A percentile compares a stretch with the other conserved stretches of the same genome.
Evolutionary conservation across 2,888 invertebrate species (phyloP).

Genomic region (Cantharis lateralis): DNA sequence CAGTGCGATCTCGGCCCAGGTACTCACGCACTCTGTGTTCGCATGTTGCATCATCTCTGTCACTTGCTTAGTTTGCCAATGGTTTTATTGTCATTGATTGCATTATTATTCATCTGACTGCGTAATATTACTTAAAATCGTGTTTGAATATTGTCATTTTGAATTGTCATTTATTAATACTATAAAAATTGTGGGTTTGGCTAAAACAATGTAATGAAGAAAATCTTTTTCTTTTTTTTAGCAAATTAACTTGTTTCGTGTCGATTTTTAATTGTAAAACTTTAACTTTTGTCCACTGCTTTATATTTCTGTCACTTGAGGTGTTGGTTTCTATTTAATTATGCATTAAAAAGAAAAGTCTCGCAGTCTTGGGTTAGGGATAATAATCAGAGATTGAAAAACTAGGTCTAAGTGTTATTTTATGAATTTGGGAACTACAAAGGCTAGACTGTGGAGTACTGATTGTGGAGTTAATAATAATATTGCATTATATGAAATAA

Average conservation of each 20-base stretch:
- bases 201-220: not conserved
- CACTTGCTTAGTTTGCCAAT: slow-evolving; percentile 56
- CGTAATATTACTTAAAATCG: slow-evolving; percentile 31
- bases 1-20: slow-evolving; percentile 50
- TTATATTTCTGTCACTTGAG: not conserved
- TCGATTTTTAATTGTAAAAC: not conserved
- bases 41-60: slow-evolving; percentile 57
- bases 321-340: not conserved
- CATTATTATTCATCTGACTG: slow-evolving; percentile 37
- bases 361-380: too few species aligned
- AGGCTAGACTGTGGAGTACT: too few species aligned
- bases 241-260: not conserved
- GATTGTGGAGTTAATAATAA: too few species aligned
- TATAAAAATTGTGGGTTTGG: not conserved
- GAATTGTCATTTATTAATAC: slow-evolving; percentile 2
- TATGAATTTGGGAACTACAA: too few species aligned
- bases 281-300: not conserved
- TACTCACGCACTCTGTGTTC: slow-evolving; percentile 57
- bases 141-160: slow-evolving; percentile 51
- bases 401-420: too few species aligned
- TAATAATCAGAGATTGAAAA: too few species aligned
- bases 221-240: not conserved
- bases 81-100: slow-evolving; percentile 45
- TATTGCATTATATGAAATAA: too few species aligned
- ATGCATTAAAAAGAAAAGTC: too few species aligned